Base-by-base conservation (phyloP, 2,797 vertebrate genomes). In the Emydoidea blandingii region DNA sequence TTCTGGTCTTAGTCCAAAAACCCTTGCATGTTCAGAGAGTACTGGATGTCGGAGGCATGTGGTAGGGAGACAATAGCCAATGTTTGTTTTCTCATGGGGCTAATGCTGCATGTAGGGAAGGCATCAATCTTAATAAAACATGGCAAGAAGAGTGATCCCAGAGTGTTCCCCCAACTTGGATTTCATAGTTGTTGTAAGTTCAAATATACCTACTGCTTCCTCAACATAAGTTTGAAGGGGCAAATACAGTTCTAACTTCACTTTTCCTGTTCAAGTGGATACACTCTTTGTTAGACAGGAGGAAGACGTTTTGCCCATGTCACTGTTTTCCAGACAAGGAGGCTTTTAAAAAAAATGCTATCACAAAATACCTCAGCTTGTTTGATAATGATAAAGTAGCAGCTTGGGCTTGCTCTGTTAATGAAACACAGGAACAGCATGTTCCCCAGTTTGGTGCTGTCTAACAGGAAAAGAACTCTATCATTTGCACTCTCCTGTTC, bases 381-480 rank as follows among this genome's bases (percentile, higher is more conserved):
- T 86, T 83, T 78, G 44, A 78, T 78, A 47, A 85, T 15, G 53
- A 91, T 78, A 89, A 93, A 92, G 79, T 8, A 94, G 41, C 59
- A 80, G 68, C 82, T 65, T 91, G 82, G 49, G 4, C 62, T 88
- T 93, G 41, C 5, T 7, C 1, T 86, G 7, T 29, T 86, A 89
- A 84, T 56, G 29, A 92, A 96, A 88, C 78, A 25, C 23, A 76
- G 81, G 62, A 93, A 81, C 0, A 0, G 68, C 29, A 27, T 31
- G 41, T 78, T 78, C 74, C 86, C 34, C 47, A 3, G 8, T 78
- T 52, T 91, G 37, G 79, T 88, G 19, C 11, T 88, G 52, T 83
- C 6, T 86, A 62, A 62, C 80, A 56, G 80, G 21, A 54, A 88
- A 86, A 88, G 27, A 47, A 50, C 57, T 37, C 50, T 50, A 15